A percentile compares a stretch with the other conserved stretches of the same genome.
phyloP scores from a whole-genome alignment of 2,113 vertebrate species.

The Paratilapia polleni region DNA sequence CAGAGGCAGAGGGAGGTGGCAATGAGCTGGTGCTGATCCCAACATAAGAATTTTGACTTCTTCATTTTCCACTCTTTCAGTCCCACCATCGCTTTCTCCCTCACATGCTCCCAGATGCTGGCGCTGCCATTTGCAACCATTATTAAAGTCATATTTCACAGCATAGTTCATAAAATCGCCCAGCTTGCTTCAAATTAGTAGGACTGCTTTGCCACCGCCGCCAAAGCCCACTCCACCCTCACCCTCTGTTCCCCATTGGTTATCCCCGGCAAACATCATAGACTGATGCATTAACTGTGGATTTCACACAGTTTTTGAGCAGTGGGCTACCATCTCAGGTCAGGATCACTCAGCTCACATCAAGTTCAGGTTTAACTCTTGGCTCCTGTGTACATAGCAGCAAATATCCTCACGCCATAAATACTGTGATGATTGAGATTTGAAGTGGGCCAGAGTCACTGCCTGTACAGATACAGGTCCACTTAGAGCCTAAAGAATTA shows the following conservation, averaged over 20 bases:
- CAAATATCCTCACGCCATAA: conserved; percentile 51
- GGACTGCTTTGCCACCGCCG: conserved; percentile 32
- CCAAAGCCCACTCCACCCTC: conserved; percentile 3
- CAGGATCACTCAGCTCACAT: conserved; percentile 31
- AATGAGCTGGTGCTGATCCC: conserved; percentile 42
- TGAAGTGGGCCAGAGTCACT: background rate
- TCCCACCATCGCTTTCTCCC: conserved; percentile 13
- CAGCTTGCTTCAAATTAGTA: conserved; percentile 66
- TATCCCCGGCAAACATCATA: background rate
- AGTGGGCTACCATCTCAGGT: conserved; percentile 30
- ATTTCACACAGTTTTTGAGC: conserved; percentile 8
- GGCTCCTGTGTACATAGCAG: conserved; percentile 40
- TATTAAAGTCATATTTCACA: conserved; percentile 82
- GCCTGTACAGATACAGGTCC: background rate
- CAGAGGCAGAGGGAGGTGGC: conserved; percentile 36
- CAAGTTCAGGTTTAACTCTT: conserved; percentile 42
- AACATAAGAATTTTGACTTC: conserved; percentile 49
- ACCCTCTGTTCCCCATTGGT: background rate
- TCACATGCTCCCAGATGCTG: conserved; percentile 37
- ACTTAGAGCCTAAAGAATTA: background rate
- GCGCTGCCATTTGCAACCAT: conserved; percentile 72
- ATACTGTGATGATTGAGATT: conserved; percentile 34
- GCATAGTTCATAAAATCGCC: conserved; percentile 67
- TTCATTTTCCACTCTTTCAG: conserved; percentile 51
- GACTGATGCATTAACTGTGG: background rate